A percentile compares a stretch with the other conserved stretches of the same genome.
phyloP scores from a whole-genome alignment of 2,113 vertebrate genomes.

The Coracopsis vasa region DNA sequence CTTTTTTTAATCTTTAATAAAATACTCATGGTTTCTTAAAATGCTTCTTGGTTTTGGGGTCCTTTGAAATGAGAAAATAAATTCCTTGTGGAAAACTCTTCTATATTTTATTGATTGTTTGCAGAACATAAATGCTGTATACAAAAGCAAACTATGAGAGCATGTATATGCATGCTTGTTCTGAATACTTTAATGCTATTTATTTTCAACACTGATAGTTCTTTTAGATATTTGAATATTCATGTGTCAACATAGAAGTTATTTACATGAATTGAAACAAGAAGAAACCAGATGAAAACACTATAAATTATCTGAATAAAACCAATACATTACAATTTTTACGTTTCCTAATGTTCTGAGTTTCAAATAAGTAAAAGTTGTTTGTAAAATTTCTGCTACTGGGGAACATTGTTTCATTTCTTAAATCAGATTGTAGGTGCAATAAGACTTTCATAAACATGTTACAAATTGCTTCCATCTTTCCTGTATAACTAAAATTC shows the following conservation, averaged over 20 bases:
- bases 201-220: slow-evolving; percentile 45
- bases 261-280: slow-evolving; percentile 18
- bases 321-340: background rate
- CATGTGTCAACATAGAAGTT: slow-evolving; percentile 14
- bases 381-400: slow-evolving; percentile 7
- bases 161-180: slow-evolving; percentile 6
- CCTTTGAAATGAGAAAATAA: slow-evolving; percentile 6
- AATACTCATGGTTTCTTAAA: background rate
- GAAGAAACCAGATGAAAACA: slow-evolving; percentile 15
- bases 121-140: slow-evolving; percentile 25
- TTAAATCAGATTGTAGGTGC: slow-evolving; percentile 8
- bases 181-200: slow-evolving; percentile 46
- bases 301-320: slow-evolving; percentile 25
- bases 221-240: slow-evolving; percentile 50
- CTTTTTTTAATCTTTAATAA: slow-evolving; percentile 8
- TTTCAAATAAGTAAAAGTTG: slow-evolving; percentile 9
- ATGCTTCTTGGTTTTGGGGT: background rate
- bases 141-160: slow-evolving; percentile 29
- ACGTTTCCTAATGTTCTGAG: background rate
- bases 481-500: slow-evolving; percentile 32
- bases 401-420: background rate
- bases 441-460: slow-evolving; percentile 38
- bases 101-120: slow-evolving; percentile 27
- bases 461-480: slow-evolving; percentile 55
- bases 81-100: background rate